Percentiles rank a stretch among this genome's conserved stretches.
These are phyloP conservation scores for Cetoscarus ocellatus DNA, from an alignment of 2,797 vertebrate genomes.

Conservation along the genomic window DNA sequence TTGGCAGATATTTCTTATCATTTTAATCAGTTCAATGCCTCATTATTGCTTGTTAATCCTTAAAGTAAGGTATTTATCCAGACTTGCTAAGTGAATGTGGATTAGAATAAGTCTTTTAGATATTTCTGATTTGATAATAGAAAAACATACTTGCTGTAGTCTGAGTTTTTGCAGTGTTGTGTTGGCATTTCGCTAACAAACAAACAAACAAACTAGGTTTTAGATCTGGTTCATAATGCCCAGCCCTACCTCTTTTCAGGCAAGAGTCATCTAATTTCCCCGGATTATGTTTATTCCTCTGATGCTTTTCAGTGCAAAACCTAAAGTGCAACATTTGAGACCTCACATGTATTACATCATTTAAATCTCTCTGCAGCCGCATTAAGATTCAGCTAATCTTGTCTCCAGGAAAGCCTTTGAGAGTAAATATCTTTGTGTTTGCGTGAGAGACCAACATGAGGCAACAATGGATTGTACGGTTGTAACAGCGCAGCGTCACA, in stretches of 20 bases:
- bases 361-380: slow-evolving; percentile 21
- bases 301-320: not conserved
- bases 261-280: slow-evolving; percentile 5
- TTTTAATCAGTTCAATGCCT: too few species aligned
- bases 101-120: too few species aligned
- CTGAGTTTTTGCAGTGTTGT: too few species aligned
- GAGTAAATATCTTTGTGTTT: slow-evolving; percentile 42
- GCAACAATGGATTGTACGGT: slow-evolving; percentile 48
- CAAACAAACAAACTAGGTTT: too few species aligned
- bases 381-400: slow-evolving; percentile 38
- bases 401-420: slow-evolving; percentile 44
- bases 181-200: too few species aligned
- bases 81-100: too few species aligned
- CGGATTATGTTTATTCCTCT: slow-evolving; percentile 10
- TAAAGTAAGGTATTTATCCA: too few species aligned
- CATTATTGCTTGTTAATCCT: too few species aligned
- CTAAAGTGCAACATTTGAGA: slow-evolving; percentile 24
- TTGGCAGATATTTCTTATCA: too few species aligned
- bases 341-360: slow-evolving; percentile 20
- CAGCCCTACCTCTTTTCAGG: slow-evolving; percentile 12
- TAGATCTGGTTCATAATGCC: too few species aligned
- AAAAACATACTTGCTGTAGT: too few species aligned
- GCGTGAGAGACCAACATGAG: slow-evolving; percentile 14
- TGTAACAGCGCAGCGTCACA: slow-evolving; percentile 35
- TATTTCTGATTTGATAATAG: too few species aligned